Conservation (phyloP, 1,140 invertebrate species). For the Centruroides vittatus region DNA sequence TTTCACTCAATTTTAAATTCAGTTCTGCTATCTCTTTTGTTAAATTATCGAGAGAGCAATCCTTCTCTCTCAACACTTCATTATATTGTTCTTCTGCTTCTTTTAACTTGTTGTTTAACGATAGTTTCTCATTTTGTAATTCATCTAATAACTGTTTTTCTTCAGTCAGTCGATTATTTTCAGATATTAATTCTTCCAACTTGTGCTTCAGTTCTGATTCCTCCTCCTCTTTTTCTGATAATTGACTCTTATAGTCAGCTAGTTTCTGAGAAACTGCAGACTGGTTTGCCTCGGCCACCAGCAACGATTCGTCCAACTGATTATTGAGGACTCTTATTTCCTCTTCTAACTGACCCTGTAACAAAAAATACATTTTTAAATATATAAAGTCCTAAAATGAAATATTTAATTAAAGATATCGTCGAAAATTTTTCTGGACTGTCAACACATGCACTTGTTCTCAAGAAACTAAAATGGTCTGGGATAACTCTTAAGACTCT, state of each 20-base stretch:
- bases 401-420: not conserved
- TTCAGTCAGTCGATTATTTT: conserved; percentile 19
- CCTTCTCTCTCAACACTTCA: conserved; percentile 7
- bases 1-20: conserved; percentile 17
- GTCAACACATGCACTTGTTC: no score
- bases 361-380: not conserved
- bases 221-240: conserved; percentile 9
- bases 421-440: no score
- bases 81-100: conserved; percentile 22
- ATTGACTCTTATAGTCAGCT: conserved; percentile 22
- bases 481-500: no score
- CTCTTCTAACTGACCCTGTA: conserved; percentile 5
- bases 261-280: conserved; percentile 30
- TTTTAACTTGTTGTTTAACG: conserved; percentile 23
- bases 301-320: conserved; percentile 21
- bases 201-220: conserved; percentile 8
- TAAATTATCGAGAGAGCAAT: conserved; percentile 14
- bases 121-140: conserved; percentile 41
- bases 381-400: not conserved
- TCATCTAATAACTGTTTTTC: conserved; percentile 15
- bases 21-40: conserved; percentile 18
- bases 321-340: conserved; percentile 20
- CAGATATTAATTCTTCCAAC: conserved; percentile 18
- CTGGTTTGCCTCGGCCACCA: conserved; percentile 27
- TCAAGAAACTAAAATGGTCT: no score